Evolutionary conservation across 2,797 vertebrate genomes (phyloP), one percentile per base, ranked within the genome.

Genomic region (Pelodytes ibericus): DNA sequence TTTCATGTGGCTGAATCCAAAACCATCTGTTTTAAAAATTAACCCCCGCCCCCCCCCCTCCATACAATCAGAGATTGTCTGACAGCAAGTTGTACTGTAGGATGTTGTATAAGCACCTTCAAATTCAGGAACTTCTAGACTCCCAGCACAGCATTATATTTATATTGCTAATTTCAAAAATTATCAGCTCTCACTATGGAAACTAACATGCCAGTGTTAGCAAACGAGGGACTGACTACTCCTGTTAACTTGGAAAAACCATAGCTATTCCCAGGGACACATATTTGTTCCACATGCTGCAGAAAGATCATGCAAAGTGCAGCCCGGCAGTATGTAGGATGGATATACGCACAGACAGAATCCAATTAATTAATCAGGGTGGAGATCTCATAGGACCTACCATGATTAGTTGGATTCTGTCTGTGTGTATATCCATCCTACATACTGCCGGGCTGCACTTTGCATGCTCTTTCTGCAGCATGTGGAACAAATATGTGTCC

Each of bases 1-100:
- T 63, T 71, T 76, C 59, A 18, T 58, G 69, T 76, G 66, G 66
- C 47, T 60, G 53, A 25, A 30, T 53, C 44, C 26, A 30, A 70
- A 29, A 3, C 74, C 74, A 76, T 76, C 66, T 76, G 74, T 26
- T 70, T 57, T 63, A 56, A 44, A 64, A 57, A 51, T 63, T 71
- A 69, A 44, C 7, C 1, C 3, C 3, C 1, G 0, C 13, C 3
- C 18, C 41, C 13, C 3, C 18, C 41, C 18, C 22, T 25, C 24
- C 24, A 58, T 75, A 62, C 62, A 44, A 62, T 18, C 8, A 69
- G 57, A 20, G 18, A 39, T 25, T 44, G 62, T 25, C 39, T 33
- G 47, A 30, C 33, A 29, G 41, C 29, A 26, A 68, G 22, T 20
- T 65, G 25, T 20, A 67, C 31, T 15, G 25, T 58, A 62, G 26